Base-by-base conservation (phyloP, 2,113 vertebrate genomes). In the Centropus unirufus region DNA sequence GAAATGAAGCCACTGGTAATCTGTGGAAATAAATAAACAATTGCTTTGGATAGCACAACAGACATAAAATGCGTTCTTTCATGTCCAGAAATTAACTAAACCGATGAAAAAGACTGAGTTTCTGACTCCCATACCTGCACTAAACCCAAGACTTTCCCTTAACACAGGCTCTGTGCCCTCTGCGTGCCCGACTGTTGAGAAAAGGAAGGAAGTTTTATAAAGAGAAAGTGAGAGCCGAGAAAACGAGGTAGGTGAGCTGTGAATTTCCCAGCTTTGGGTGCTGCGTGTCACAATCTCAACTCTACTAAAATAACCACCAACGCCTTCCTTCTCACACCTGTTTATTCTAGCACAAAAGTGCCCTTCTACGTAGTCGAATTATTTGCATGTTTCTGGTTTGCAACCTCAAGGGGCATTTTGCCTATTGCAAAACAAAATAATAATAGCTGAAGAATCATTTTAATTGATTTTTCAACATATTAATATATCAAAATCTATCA, bases 331-430 rank as follows among this genome's bases (percentile, higher is more conserved):
- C 44, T 24, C 67, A 68, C 67, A 74, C 46, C 76, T 75, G 66
- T 66, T 83, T 70, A 46, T 70, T 78, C 61, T 40, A 51, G 46
- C 72, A 55, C 44, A 32, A 42, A 92, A 93, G 73, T 52, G 26
- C 51, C 42, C 30, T 70, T 81, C 39, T 76, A 63, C 32, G 12
- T 20, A 7, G 6, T 34, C 8, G 4, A 20, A 58, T 57, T 68
- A 80, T 66, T 93, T 95, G 49, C 57, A 34, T 64, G 47, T 68
- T 93, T 75, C 90, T 92, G n/a, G 47, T 68, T 83, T 78, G 57
- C 4, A 1, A 58, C 22, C 72, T 73, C 83, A 86, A 92, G 61
- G 73, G 64, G 58, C n/a, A 70, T 81, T 57, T 70, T 81, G 26
- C 34, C 47, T 86, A 14, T 64, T 86, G 63, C 22, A 69, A 68